A percentile compares a stretch with the other conserved stretches of the same genome.
Evolutionary conservation across 2,888 invertebrate genomes (phyloP).

Genomic region (Psylliodes chrysocephalus): DNA sequence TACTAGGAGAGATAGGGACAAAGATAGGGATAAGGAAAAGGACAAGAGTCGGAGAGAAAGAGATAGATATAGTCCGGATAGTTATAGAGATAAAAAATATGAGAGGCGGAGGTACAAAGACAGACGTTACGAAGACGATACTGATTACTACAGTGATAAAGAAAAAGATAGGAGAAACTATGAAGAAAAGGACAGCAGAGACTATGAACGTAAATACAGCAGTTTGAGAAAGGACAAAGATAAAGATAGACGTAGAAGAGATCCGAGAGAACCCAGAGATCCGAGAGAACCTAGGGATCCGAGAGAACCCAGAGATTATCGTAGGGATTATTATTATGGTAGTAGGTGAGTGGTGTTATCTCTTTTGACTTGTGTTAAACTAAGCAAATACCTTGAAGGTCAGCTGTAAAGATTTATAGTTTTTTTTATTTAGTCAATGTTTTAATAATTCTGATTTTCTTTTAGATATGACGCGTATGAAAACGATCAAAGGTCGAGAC

Average conservation of each 20-base stretch:
- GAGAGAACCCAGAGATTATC: constrained; percentile 61
- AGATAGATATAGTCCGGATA: constrained; percentile 41
- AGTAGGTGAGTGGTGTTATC: constrained; percentile 50
- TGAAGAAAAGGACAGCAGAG: constrained; percentile 58
- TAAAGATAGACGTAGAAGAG: constrained; percentile 58
- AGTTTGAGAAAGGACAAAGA: constrained; percentile 62
- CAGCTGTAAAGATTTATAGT: too few species aligned
- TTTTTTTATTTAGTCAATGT: background rate
- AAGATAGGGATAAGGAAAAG: constrained; percentile 43
- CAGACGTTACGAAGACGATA: constrained; percentile 72
- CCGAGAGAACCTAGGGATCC: constrained; percentile 57
- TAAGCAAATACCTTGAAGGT: too few species aligned
- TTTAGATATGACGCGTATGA: constrained; percentile 61
- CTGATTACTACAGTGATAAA: constrained; percentile 75
- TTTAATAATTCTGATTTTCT: background rate
- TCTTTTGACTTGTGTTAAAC: too few species aligned
- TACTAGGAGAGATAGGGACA: constrained; percentile 42
- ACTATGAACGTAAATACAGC: constrained; percentile 60
- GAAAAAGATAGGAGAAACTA: constrained; percentile 67
- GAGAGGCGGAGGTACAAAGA: constrained; percentile 57
- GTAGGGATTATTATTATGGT: constrained; percentile 48
- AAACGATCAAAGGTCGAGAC: constrained; percentile 54
- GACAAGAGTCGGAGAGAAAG: constrained; percentile 44
- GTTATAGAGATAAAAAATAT: constrained; percentile 50
- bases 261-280: constrained; percentile 61